A percentile compares a stretch with the other conserved stretches of the same genome.
Conservation (phyloP, 1,140 invertebrate species). For the Potamilus streckersoni region DNA sequence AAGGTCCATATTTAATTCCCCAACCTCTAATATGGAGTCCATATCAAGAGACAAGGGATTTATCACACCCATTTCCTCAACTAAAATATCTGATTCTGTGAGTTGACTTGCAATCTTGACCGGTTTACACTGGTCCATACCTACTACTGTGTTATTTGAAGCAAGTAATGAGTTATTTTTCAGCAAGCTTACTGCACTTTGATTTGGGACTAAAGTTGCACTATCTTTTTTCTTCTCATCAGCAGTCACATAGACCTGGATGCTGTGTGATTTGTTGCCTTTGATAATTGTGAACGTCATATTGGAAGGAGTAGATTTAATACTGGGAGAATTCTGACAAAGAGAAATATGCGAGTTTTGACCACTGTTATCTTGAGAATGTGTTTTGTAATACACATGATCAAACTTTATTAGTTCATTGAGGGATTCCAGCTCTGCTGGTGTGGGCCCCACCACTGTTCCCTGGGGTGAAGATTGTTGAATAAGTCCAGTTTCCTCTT, state of each 20-base stretch:
- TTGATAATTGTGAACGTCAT: too few species aligned
- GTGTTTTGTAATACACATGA: conserved; percentile 63
- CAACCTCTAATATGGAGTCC: conserved; percentile 11
- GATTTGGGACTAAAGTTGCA: too few species aligned
- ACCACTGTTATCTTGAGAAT: conserved; percentile 19
- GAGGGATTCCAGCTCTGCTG: conserved; percentile 68
- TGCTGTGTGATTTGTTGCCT: too few species aligned
- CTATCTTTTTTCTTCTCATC: too few species aligned
- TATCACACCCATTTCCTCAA: conserved; percentile 1
- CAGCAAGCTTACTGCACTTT: neutral
- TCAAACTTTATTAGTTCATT: conserved; percentile 68
- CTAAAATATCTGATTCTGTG: neutral
- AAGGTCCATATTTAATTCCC: conserved; percentile 43
- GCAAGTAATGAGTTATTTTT: neutral
- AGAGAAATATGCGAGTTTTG: too few species aligned
- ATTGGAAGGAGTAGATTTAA: too few species aligned
- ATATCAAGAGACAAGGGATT: neutral
- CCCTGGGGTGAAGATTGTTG: neutral
- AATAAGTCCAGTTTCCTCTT: neutral
- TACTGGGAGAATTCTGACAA: too few species aligned
- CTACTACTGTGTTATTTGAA: neutral
- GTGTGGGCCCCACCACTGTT: conserved; percentile 66
- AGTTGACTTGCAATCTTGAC: neutral
- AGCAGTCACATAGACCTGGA: too few species aligned
- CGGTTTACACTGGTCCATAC: neutral